Conservation (phyloP, 2,113 vertebrate genomes). For the Beaufortia kweichowensis region DNA sequence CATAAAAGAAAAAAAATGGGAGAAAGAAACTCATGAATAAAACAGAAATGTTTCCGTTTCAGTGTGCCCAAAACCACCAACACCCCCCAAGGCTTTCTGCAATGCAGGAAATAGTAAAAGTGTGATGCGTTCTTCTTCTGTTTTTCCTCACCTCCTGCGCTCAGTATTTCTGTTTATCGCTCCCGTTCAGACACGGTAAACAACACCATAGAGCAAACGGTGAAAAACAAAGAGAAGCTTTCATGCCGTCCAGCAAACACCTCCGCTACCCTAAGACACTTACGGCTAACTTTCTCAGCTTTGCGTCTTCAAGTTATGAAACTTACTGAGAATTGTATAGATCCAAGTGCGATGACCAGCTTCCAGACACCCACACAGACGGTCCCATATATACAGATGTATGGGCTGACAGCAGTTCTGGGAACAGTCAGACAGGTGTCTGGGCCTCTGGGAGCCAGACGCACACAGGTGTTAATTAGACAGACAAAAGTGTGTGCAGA, state of each 20-base stretch:
- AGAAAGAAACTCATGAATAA: conserved; percentile 9
- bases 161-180: conserved; percentile 41
- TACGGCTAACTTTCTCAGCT: conserved; percentile 25
- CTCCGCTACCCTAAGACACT: conserved; percentile 4
- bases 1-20: not conserved
- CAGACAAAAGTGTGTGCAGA: conserved; percentile 62
- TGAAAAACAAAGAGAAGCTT: conserved; percentile 18
- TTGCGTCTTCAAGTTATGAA: not conserved
- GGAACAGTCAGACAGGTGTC: conserved; percentile 61
- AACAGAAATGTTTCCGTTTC: conserved; percentile 5
- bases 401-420: conserved; percentile 4
- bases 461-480: conserved; percentile 73
- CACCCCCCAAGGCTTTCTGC: conserved; percentile 50
- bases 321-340: conserved; percentile 11
- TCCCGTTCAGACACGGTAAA: conserved; percentile 39
- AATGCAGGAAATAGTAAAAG: not conserved
- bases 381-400: conserved; percentile 10
- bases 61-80: not conserved
- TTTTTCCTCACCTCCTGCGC: conserved; percentile 38
- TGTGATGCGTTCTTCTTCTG: conserved; percentile 12
- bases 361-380: conserved; percentile 5
- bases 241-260: conserved; percentile 8
- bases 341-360: conserved; percentile 29
- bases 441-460: conserved; percentile 59
- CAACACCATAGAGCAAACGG: conserved; percentile 30